Conservation (phyloP, 2,888 invertebrate genomes). For the Sphaeridia pumilis region DNA sequence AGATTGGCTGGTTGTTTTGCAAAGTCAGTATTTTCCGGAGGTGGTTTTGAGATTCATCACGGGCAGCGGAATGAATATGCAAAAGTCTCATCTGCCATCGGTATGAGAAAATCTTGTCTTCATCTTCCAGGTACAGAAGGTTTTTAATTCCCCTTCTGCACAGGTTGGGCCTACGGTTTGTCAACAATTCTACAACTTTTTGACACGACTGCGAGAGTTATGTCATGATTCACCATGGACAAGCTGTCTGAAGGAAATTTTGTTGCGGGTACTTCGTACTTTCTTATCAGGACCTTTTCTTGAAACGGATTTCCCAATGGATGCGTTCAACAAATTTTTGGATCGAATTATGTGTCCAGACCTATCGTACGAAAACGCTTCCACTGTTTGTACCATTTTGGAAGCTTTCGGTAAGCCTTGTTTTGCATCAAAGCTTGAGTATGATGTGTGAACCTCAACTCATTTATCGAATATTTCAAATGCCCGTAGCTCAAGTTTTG, state of each 20-base stretch:
- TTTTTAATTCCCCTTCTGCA: constrained; percentile 23
- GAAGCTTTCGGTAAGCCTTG: constrained; percentile 59
- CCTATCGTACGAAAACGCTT: constrained; percentile 56
- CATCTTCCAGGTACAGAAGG: constrained; percentile 2
- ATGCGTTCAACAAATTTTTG: constrained; percentile 61
- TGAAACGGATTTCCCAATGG: constrained; percentile 48
- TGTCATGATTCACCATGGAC: constrained; percentile 31
- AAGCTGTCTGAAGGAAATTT: constrained; percentile 32
- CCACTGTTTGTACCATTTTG: constrained; percentile 59
- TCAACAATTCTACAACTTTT: constrained; percentile 57
- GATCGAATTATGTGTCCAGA: constrained; percentile 54
- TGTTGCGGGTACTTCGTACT: constrained; percentile 28
- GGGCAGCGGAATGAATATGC: constrained; percentile 48
- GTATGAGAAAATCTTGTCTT: constrained; percentile 10
- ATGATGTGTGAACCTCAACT: constrained; percentile 36
- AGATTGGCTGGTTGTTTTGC: constrained; percentile 37
- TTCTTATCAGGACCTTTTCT: constrained; percentile 39
- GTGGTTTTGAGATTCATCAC: constrained; percentile 56
- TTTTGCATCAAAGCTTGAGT: background rate
- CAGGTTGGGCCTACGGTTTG: constrained; percentile 67
- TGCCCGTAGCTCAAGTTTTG: constrained; percentile 25
- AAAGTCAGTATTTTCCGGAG: constrained; percentile 32
- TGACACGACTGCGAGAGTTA: constrained; percentile 53
- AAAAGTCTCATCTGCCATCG: constrained; percentile 29
- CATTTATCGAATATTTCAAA: constrained; percentile 37